Evolutionary conservation across 2,888 invertebrate species (phyloP).

Genomic region (Poecilobothrus nobilitatus): DNA sequence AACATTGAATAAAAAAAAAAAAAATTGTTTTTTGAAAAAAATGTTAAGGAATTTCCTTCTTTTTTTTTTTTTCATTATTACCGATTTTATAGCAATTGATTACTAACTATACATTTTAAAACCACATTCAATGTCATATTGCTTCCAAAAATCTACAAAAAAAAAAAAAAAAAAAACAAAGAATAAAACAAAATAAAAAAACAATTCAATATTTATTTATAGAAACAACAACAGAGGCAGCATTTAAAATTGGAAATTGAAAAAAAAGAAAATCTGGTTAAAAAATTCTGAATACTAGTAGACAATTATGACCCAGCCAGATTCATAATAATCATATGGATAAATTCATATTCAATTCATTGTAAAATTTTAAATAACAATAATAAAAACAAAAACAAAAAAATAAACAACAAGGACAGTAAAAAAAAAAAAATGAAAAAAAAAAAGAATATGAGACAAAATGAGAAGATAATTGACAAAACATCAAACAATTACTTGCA

Average conservation of each 20-base stretch:
- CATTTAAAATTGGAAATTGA: too few species aligned
- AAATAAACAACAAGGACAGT: too few species aligned
- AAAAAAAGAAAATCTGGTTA: background rate
- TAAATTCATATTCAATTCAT: background rate
- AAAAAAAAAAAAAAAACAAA: background rate
- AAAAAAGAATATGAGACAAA: background rate
- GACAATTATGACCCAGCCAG: too few species aligned
- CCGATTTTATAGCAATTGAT: background rate
- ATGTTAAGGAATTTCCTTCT: background rate
- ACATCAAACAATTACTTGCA: conserved; percentile 6
- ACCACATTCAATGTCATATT: background rate
- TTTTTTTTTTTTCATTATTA: conserved; percentile 1
- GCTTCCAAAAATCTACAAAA: background rate
- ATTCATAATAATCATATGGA: background rate
- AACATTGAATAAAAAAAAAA: too few species aligned
- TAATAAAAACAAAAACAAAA: too few species aligned
- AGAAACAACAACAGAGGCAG: background rate
- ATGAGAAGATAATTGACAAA: conserved; percentile 6
- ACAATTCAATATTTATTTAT: background rate
- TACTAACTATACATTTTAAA: conserved; percentile 4
- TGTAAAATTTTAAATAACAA: background rate
- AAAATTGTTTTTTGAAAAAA: too few species aligned
- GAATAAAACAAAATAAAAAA: background rate
- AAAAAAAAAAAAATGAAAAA: too few species aligned
- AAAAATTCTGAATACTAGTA: too few species aligned